Base-by-base conservation (phyloP, 2,888 invertebrate genomes). In the Rhyacophila evoluta region DNA sequence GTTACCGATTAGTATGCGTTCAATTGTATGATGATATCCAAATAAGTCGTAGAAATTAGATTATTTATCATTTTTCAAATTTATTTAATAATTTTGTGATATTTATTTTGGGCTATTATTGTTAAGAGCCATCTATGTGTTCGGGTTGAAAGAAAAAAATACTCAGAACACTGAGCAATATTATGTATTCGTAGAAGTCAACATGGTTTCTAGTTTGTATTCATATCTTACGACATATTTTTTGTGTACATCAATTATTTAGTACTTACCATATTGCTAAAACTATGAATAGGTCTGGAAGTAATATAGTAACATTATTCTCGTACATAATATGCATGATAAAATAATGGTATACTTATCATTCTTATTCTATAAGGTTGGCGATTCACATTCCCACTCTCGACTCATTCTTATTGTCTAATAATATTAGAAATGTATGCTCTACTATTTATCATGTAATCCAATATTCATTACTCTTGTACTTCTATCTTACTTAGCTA, bases 381-480 rank as follows among this genome's bases (percentile, higher is more conserved):
- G 72, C 71, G 71, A 77, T 72, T 74, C 39, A 33, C 10, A 69
- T 33, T 36, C 67, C 75, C 29, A 74, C 29, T 70, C 55, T 55
- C 70, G 37, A 71, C 71, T 79, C 77, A 81, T 38, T 79, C 77
- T 77, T 78, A 78, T 79, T 75, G 74, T 81, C 81, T 81, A 78
- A 78, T 74, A 74, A 78, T 72, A 67, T 77, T 79, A 79, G 79
- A 70, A 70, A 37, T 75, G 25, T 81, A 79, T 75, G 74, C 79
- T 70, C 71, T 70, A 75, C 79, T 79, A 79, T 73, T 79, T 75
- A 81, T 72, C 78, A 79, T 74, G 68, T 79, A 81, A 81, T 81
- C 79, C 79, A 78, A 72, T 79, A 79, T 75, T 77, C 78, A 81
- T 36, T 81, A 79, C 79, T 81, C 79, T 81, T 77, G 79, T 81